These are phyloP conservation scores for Atta colombica DNA, from an alignment of 1,140 invertebrate species.

Conservation along the genomic window DNA sequence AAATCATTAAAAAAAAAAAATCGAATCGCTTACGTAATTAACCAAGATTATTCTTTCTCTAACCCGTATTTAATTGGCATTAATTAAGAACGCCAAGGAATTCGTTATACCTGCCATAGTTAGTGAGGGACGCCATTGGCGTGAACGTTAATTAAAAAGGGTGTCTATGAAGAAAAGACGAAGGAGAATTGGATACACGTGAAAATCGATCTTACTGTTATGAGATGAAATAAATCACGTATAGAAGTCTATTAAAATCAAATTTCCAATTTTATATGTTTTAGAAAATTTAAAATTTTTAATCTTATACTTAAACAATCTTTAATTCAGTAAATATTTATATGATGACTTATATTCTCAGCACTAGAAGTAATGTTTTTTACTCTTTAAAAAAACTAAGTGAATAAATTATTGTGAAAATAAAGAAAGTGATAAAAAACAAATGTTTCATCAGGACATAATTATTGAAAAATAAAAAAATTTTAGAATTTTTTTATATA, in stretches of 20 bases:
- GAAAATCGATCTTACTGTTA: constrained; percentile 27
- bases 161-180: constrained; percentile 46
- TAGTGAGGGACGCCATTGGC: constrained; percentile 19
- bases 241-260: constrained; percentile 22
- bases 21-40: constrained; percentile 30
- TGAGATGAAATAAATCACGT: constrained; percentile 7
- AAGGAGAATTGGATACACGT: constrained; percentile 41
- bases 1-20: constrained; percentile 8
- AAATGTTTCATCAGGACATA: no score
- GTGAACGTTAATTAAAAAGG: constrained; percentile 58
- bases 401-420: no score
- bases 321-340: constrained; percentile 8
- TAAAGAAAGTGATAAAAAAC: no score
- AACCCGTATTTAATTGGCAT: constrained; percentile 53
- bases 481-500: no score
- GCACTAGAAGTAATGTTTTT: no score
- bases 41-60: constrained; percentile 37
- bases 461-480: no score
- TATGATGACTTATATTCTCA: neutral
- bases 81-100: constrained; percentile 55
- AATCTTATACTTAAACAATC: neutral
- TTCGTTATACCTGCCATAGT: constrained; percentile 56
- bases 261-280: constrained; percentile 1
- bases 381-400: no score
- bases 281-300: neutral